phyloP scores from a whole-genome alignment of 1,140 invertebrate species.

The Drosophila varians region DNA sequence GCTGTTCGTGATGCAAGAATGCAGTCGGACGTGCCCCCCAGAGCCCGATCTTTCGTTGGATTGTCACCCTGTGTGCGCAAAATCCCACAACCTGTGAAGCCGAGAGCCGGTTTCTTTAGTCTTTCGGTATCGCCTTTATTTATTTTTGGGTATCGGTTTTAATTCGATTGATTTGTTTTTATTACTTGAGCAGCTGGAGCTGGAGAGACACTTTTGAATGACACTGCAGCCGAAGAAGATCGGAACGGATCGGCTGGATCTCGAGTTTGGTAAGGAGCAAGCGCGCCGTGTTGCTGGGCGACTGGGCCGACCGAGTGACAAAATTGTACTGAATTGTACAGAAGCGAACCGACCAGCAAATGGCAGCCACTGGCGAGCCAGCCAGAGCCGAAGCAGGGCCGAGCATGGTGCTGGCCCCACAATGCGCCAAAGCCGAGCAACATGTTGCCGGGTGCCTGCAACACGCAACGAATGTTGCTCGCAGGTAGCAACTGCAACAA shows the following conservation, averaged over 20 bases:
- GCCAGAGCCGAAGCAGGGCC: conserved; percentile 13
- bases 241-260: conserved; percentile 5
- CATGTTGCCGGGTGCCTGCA: conserved; percentile 21
- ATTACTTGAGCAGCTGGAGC: conserved; percentile 24
- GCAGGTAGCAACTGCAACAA: conserved; percentile 45
- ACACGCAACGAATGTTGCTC: conserved; percentile 2
- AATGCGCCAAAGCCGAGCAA: conserved; percentile 7
- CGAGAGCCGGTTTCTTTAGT: conserved; percentile 31
- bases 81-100: conserved; percentile 17
- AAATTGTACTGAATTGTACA: conserved; percentile 61
- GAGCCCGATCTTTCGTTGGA: conserved; percentile 9
- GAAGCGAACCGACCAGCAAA: conserved; percentile 34
- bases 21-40: conserved; percentile 76
- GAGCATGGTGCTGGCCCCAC: neutral
- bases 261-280: conserved; percentile 19
- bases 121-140: conserved; percentile 15
- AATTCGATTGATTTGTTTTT: conserved; percentile 17
- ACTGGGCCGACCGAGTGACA: conserved; percentile 58
- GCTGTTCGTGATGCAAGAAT: conserved; percentile 65
- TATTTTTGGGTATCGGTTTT: conserved; percentile 22
- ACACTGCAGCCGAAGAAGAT: conserved; percentile 1
- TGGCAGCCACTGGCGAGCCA: conserved; percentile 9
- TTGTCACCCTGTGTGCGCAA: conserved; percentile 39
- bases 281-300: conserved; percentile 63
- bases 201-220: neutral